A percentile compares a stretch with the other conserved stretches of the same genome.
Conservation (phyloP, 2,888 invertebrate species). For the Aspidiotus rigidus region DNA sequence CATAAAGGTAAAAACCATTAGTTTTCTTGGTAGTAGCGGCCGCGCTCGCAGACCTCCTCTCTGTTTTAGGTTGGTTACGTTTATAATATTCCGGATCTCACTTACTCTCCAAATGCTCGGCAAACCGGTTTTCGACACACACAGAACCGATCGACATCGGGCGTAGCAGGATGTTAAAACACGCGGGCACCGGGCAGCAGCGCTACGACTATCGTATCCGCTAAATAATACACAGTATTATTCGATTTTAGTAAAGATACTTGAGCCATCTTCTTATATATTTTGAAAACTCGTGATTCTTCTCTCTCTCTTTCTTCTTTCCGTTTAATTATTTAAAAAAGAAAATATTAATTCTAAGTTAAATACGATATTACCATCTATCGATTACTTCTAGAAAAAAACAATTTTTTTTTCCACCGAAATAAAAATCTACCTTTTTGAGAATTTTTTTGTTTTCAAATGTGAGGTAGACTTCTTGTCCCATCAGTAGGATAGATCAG, state of each 20-base stretch:
- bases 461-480: too few species aligned
- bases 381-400: too few species aligned
- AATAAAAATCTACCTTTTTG: too few species aligned
- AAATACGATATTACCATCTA: too few species aligned
- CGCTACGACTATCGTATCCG: constrained; percentile 6
- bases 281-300: background rate
- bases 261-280: too few species aligned
- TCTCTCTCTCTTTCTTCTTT: background rate
- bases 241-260: too few species aligned
- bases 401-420: too few species aligned
- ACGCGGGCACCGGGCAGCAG: constrained; percentile 11
- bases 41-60: constrained; percentile 25
- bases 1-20: constrained; percentile 27
- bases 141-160: constrained; percentile 22
- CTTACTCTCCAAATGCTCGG: constrained; percentile 22
- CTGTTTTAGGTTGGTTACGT: constrained; percentile 32
- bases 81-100: constrained; percentile 33
- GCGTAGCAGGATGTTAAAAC: constrained; percentile 28
- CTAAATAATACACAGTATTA: background rate
- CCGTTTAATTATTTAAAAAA: background rate
- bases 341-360: too few species aligned
- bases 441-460: too few species aligned
- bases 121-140: constrained; percentile 29
- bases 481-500: too few species aligned
- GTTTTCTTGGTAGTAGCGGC: constrained; percentile 17